These are phyloP conservation scores for Amblyteles armatorius DNA, from an alignment of 2,888 invertebrate genomes.

Conservation along the genomic window DNA sequence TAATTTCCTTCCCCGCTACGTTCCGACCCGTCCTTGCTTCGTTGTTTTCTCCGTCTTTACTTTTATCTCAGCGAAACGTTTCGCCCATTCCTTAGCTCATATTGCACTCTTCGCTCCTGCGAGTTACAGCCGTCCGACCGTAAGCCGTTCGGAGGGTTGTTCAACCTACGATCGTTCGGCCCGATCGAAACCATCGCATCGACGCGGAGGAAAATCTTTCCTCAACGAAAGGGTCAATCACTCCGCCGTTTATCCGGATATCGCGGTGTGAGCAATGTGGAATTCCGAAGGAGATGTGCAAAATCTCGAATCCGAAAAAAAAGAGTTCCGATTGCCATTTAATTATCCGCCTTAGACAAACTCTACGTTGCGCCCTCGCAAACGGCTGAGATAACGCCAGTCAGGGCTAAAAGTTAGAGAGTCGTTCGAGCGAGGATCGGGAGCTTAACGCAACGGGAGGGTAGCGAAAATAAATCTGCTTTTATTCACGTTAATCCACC, in stretches of 20 bases:
- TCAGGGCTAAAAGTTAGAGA: slow-evolving; percentile 4
- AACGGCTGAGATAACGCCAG: slow-evolving; percentile 3
- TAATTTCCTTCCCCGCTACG: slow-evolving; percentile 44
- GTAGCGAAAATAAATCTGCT: slow-evolving; percentile 42
- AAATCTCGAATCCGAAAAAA: not conserved
- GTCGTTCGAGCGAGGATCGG: slow-evolving; percentile 33
- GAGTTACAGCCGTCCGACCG: no score
- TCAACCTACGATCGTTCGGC: no score
- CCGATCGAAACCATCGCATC: no score
- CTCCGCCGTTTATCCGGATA: not conserved
- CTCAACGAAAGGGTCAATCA: not conserved
- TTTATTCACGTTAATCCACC: slow-evolving; percentile 56
- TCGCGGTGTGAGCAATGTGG: no score
- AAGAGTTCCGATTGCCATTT: slow-evolving; percentile 43
- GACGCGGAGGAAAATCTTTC: not conserved
- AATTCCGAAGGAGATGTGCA: not conserved
- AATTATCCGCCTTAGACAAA: slow-evolving; percentile 23
- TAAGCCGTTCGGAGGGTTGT: not conserved
- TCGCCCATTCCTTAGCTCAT: no score
- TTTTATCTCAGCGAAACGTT: no score
- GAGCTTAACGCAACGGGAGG: not conserved
- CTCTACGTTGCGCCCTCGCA: not conserved
- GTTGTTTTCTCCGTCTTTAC: not conserved
- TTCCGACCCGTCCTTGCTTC: not conserved
- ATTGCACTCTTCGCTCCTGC: no score